Conservation (phyloP, 2,113 vertebrate genomes). For the Arenaria interpres region DNA sequence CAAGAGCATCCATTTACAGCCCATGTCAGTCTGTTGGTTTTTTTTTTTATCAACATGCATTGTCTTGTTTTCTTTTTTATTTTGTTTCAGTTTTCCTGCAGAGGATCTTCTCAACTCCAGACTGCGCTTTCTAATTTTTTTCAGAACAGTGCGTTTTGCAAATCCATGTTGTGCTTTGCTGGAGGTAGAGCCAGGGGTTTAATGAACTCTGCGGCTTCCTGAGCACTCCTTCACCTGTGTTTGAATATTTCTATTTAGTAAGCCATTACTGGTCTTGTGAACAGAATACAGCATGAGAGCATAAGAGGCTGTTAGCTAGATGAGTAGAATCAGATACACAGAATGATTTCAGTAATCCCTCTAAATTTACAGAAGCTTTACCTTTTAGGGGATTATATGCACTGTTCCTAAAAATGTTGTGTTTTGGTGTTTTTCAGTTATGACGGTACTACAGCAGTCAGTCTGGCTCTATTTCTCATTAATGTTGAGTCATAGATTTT, state of each 20-base stretch:
- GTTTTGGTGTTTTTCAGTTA: neutral
- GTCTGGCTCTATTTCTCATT: constrained; percentile 15
- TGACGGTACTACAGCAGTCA: neutral
- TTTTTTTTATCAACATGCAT: neutral
- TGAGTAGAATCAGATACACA: neutral
- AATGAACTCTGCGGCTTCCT: neutral
- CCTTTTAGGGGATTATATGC: neutral
- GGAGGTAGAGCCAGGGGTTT: neutral
- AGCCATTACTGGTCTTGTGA: neutral
- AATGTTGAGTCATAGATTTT: constrained; percentile 16
- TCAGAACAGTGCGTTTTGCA: neutral
- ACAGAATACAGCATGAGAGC: neutral
- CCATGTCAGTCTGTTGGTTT: neutral
- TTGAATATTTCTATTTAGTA: neutral
- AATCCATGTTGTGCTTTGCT: neutral
- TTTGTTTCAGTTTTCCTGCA: neutral
- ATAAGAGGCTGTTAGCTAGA: neutral
- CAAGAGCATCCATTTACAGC: neutral
- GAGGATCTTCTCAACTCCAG: neutral
- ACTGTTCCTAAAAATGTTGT: neutral
- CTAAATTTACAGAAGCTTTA: neutral
- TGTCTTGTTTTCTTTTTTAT: neutral
- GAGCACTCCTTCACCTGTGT: neutral
- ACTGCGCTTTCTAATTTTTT: neutral
- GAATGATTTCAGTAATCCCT: neutral